Evolutionary conservation across 2,888 invertebrate species (phyloP).

Genomic region (Protophormia terraenovae): DNA sequence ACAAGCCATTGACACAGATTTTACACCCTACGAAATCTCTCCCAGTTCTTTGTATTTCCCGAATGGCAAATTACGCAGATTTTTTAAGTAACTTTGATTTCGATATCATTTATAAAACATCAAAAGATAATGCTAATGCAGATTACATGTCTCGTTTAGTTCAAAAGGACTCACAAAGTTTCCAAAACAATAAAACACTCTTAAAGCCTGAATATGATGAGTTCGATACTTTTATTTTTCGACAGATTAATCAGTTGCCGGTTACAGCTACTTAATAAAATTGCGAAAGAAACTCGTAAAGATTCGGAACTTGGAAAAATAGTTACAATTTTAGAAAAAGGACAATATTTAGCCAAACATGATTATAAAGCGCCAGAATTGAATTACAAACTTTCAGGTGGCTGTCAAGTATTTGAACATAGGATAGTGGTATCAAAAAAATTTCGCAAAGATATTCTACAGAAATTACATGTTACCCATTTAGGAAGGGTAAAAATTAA

Average conservation of each 20-base stretch:
- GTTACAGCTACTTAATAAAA: background rate
- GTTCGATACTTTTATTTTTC: no score
- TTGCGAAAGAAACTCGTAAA: constrained; percentile 1
- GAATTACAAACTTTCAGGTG: background rate
- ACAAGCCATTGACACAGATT: background rate
- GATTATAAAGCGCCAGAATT: background rate
- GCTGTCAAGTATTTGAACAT: constrained; percentile 8
- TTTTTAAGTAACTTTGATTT: background rate
- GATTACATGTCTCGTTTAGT: background rate
- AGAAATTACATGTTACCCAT: constrained; percentile 9
- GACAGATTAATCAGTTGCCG: no score
- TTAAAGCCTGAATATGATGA: background rate
- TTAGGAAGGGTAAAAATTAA: constrained; percentile 42
- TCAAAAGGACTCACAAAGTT: background rate
- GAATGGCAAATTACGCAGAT: background rate
- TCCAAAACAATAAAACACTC: background rate
- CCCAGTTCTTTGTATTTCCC: background rate
- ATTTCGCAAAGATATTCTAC: background rate
- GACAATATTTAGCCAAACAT: background rate
- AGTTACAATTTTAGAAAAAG: constrained; percentile 31
- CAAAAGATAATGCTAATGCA: background rate
- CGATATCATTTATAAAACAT: background rate
- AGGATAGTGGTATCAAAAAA: constrained; percentile 11
- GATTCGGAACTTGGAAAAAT: background rate
- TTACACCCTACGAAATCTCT: background rate